Base-by-base conservation (phyloP, 2,113 vertebrate genomes). In the Bungarus multicinctus region DNA sequence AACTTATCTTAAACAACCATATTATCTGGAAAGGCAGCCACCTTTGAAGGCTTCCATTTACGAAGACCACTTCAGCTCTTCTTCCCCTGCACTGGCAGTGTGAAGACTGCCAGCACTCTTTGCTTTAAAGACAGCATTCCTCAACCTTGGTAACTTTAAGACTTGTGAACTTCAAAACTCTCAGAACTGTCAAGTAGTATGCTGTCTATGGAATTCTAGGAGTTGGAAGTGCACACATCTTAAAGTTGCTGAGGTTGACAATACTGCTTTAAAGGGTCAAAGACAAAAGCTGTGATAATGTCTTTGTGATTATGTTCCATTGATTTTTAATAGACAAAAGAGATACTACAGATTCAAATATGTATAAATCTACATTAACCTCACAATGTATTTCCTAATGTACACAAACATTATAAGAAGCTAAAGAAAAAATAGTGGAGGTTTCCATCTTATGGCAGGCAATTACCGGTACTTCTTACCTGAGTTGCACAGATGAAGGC, bases 401-500 rank as follows among this genome's bases (percentile, higher is more conserved):
- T 6, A 47, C 5, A 30, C 8, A 22, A 81, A 45, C 1, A 53
- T 47, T 52, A 8, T n/a, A 91, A 81, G 22, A 91, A n/a, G 20
- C 34, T 34, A 14, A 27, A 60, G 18, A 88, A 60, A n/a, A 39
- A 23, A 54, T n/a, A 5, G 5, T 85, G 90, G 34, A 14, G 2
- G 18, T 58, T 87, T 87, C 91, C 30, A 91, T n/a, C 20, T 34
- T 9, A 1, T 18, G 27, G 22, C 5, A 47, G 14, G 22, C 8
- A 86, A 12, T 27, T 90, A 52, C 2, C 10, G 50, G 50, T 52
- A 52, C 22, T 64, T 20, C 54, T 90, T 89, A 93, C 92, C 89
- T 87, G n/a, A 52, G 43, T 9, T 60, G 55, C 7, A 96, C 97
- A 96, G 97, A 97, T 64, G 97, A 97, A 4, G 90, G 23, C 64